Base-by-base conservation (phyloP, 1,140 invertebrate species). In the Coboldia fuscipes region DNA sequence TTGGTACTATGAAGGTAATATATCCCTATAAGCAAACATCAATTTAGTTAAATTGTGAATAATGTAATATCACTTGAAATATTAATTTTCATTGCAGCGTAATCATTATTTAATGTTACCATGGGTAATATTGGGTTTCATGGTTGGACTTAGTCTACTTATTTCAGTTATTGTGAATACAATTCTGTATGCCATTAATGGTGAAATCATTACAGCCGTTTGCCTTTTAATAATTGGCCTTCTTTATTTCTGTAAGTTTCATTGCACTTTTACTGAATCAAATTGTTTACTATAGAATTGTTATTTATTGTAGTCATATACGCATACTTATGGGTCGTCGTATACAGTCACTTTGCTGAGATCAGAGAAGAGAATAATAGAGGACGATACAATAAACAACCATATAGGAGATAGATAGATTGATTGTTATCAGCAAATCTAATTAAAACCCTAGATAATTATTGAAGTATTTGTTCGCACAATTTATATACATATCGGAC, bases 51-150 rank as follows among this genome's bases (percentile, higher is more conserved):
- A n/a, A n/a, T n/a, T n/a, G n/a, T n/a, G n/a, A n/a, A n/a, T n/a
- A n/a, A n/a, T n/a, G n/a, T n/a, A n/a, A n/a, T n/a, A n/a, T n/a
- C n/a, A n/a, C n/a, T n/a, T n/a, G n/a, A 31, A 23, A 27, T 19
- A 26, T 5, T 17, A 37, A 33, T 46, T 45, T 37, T 29, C 39
- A 37, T 62, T 64, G 5, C 54, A 83, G 78, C 62, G 68, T 47
- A 76, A 78, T 42, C 75, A 72, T 38, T 78, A 70, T 52, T 52
- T 80, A 39, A 80, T 83, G 77, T 57, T 81, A 15, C 79, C 79
- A 19, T 84, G 75, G 75, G 74, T 84, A 12, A 64, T 78, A 17
- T 54, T 82, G 16, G 76, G 75, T 0, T 66, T 81, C 21, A 75
- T 82, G 61, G 57, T 82, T 20, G 70, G 70, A 1, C 62, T 82